A percentile compares a stretch with the other conserved stretches of the same genome.
Evolutionary conservation across 2,113 vertebrate genomes (phyloP).

Genomic region (Panthera leo): DNA sequence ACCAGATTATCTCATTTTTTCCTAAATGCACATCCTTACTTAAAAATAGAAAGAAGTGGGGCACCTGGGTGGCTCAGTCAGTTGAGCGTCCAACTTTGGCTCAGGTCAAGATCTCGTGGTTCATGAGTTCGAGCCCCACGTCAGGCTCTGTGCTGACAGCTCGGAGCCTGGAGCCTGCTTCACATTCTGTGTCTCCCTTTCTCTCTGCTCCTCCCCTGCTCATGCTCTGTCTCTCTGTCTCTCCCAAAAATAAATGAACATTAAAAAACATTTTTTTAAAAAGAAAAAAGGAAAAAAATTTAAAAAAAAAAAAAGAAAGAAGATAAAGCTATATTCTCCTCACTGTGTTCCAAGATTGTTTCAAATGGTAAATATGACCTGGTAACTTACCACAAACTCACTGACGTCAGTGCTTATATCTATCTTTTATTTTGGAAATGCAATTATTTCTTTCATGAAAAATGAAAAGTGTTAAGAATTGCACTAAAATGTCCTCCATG

Average conservation of each 20-base stretch:
- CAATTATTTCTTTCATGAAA: neutral
- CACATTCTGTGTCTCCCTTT: no score
- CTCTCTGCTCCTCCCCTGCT: no score
- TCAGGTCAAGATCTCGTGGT: no score
- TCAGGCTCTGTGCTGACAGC: no score
- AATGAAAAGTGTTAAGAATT: conserved; percentile 25
- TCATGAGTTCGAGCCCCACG: no score
- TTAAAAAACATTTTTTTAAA: no score
- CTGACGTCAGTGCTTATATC: neutral
- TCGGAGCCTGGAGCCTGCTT: no score
- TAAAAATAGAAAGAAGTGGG: neutral
- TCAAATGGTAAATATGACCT: neutral
- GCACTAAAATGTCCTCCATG: neutral
- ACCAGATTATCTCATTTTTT: neutral
- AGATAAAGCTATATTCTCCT: neutral
- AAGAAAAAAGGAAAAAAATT: neutral
- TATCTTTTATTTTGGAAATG: neutral
- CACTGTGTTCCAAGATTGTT: neutral
- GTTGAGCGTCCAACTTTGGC: no score
- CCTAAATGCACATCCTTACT: neutral
- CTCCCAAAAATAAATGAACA: no score
- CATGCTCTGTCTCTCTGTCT: no score
- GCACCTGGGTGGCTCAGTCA: no score
- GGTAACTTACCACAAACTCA: neutral
- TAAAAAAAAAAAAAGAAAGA: neutral